Base-by-base conservation (phyloP, 1,140 invertebrate genomes). In the Trinorchestia longiramus region DNA sequence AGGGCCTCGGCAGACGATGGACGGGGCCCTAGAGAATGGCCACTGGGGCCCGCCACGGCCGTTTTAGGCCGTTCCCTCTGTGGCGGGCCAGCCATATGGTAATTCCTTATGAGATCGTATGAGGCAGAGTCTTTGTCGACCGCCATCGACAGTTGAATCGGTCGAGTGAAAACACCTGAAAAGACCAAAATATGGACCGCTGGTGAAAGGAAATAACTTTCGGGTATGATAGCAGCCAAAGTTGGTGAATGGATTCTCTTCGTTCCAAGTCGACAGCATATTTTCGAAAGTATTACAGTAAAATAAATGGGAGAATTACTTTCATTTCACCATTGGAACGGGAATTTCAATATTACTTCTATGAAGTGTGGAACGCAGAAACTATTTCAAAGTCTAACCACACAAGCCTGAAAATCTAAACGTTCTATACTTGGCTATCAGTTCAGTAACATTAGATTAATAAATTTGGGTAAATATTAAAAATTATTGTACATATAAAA, bases 41-140 rank as follows among this genome's bases (percentile, higher is more conserved):
- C 92, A 45, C 92, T 94, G 45, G 3, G 43, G 92, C 36, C 92
- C 43, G 47, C 43, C 36, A 43, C 43, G 92, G 92, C 92, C 41
- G 92, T 94, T 94, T 94, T 94, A 11, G 92, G 92, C 44, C 92
- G 92, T 94, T 94, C 43, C 44, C 92, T 94, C 17, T 94, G 92
- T 44, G 92, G 92, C 43, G 92, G 92, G 3, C 92, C 92, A n/a
- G 92, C 92, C 92, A 94, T 94, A 94, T 94, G 92, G 92, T 94
- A 94, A 94, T 94, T 94, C 43, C 43, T 94, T 94, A 94, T 94
- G 47, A 94, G 92, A 94, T 47, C 92, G 44, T 94, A 45, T 40
- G 43, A 43, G 92, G 41, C 44, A 43, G 92, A 94, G 44, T 94
- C 92, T 45, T 94, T 94, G 92, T 45, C 11, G 44, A 47, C 41